Percentiles rank a stretch among this genome's conserved stretches.
phyloP scores from a whole-genome alignment of 2,888 invertebrate genomes.

The Omphaloscelis lunosa region DNA sequence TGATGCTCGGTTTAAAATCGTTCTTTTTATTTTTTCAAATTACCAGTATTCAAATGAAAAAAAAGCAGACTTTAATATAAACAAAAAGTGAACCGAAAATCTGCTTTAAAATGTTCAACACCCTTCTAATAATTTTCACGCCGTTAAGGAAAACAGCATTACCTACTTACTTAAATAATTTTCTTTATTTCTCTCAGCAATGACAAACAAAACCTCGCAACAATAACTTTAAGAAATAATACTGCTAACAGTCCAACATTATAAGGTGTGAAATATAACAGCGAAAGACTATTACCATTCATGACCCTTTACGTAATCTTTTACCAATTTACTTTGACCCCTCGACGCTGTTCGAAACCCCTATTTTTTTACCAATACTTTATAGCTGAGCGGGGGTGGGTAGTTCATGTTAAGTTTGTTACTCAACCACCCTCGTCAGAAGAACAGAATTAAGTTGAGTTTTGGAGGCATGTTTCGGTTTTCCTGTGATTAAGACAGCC shows the following conservation, averaged over 20 bases:
- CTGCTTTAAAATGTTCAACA: neutral
- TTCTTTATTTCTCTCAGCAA: constrained; percentile 33
- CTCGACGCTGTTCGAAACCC: neutral
- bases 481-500: constrained; percentile 51
- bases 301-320: constrained; percentile 59
- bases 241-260: constrained; percentile 50
- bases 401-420: constrained; percentile 40
- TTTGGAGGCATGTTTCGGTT: constrained; percentile 56
- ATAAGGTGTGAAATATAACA: constrained; percentile 69
- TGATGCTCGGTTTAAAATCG: no score
- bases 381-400: neutral
- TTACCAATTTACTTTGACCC: constrained; percentile 31
- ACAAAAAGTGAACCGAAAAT: neutral
- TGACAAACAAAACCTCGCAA: constrained; percentile 35
- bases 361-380: neutral
- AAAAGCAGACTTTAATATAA: no score
- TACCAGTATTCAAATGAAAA: no score
- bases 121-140: neutral
- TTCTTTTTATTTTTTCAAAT: no score
- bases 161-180: constrained; percentile 16
- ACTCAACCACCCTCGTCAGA: constrained; percentile 60
- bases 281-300: constrained; percentile 66
- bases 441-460: constrained; percentile 63
- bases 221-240: constrained; percentile 52
- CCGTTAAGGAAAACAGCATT: neutral